Evolutionary conservation across 2,797 vertebrate genomes (phyloP).

Genomic region (Lacerta agilis): DNA sequence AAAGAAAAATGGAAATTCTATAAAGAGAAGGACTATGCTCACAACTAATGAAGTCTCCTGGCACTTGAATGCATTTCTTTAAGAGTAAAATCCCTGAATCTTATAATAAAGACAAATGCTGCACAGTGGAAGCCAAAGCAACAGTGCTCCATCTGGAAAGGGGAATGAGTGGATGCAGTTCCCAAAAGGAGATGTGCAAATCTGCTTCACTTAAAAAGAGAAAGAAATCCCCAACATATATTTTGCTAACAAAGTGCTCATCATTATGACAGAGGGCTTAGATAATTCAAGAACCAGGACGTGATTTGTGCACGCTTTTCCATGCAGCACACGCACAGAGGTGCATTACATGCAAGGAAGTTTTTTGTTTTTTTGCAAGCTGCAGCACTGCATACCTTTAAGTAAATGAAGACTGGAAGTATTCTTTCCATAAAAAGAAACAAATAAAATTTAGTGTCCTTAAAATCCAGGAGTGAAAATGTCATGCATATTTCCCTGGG

Average conservation of each 20-base stretch:
- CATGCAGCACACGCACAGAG: not conserved
- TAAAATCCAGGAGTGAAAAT: too few relatives aligned
- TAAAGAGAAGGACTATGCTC: not conserved
- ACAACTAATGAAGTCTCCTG: constrained; percentile 3
- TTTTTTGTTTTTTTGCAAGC: not conserved
- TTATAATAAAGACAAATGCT: not conserved
- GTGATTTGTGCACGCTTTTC: not conserved
- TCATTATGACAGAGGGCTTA: not conserved
- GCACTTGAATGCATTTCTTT: not conserved
- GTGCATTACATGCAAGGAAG: not conserved
- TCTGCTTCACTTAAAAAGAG: not conserved
- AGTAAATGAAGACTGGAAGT: too few relatives aligned
- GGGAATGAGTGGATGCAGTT: not conserved
- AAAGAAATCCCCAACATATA: not conserved
- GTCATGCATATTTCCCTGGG: too few relatives aligned
- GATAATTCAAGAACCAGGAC: not conserved
- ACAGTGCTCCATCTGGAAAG: not conserved
- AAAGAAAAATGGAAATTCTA: constrained; percentile 1
- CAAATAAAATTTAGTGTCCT: too few relatives aligned
- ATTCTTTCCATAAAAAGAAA: too few relatives aligned
- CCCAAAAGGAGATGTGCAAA: not conserved
- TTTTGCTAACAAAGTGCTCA: not conserved
- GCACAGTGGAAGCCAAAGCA: not conserved
- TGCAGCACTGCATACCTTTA: not conserved
- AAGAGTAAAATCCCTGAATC: not conserved